Percentiles rank a stretch among this genome's conserved stretches.
Evolutionary conservation across 2,888 invertebrate genomes (phyloP).

Genomic region (Empis livida): DNA sequence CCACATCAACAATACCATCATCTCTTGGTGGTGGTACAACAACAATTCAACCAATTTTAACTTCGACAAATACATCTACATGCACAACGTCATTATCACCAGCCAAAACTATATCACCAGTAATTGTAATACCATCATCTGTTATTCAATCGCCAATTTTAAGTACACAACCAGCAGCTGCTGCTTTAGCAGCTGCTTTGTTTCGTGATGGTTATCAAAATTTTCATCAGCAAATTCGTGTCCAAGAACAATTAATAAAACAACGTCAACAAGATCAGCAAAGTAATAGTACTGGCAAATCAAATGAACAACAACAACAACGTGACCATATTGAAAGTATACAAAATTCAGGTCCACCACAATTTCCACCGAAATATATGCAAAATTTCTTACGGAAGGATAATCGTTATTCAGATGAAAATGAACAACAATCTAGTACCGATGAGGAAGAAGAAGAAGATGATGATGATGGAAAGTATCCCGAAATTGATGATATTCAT

Average conservation of each 20-base stretch:
- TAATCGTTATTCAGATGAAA: conserved; percentile 18
- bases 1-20: neutral
- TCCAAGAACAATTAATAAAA: conserved; percentile 24
- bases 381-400: conserved; percentile 19
- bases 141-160: conserved; percentile 17
- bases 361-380: conserved; percentile 4
- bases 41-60: conserved; percentile 10
- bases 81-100: conserved; percentile 1
- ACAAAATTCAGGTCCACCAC: conserved; percentile 5
- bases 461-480: conserved; percentile 30
- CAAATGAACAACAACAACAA: neutral
- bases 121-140: conserved; percentile 10
- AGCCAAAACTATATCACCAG: conserved; percentile 1
- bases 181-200: conserved; percentile 30
- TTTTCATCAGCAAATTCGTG: conserved; percentile 39
- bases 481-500: conserved; percentile 35
- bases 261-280: conserved; percentile 10
- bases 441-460: conserved; percentile 21
- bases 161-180: conserved; percentile 21
- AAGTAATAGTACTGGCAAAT: neutral
- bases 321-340: neutral
- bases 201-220: conserved; percentile 40
- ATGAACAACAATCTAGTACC: conserved; percentile 20
- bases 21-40: conserved; percentile 1
- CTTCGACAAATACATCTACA: neutral